phyloP scores from a whole-genome alignment of 2,888 invertebrate genomes.

The Melieria omissa region DNA sequence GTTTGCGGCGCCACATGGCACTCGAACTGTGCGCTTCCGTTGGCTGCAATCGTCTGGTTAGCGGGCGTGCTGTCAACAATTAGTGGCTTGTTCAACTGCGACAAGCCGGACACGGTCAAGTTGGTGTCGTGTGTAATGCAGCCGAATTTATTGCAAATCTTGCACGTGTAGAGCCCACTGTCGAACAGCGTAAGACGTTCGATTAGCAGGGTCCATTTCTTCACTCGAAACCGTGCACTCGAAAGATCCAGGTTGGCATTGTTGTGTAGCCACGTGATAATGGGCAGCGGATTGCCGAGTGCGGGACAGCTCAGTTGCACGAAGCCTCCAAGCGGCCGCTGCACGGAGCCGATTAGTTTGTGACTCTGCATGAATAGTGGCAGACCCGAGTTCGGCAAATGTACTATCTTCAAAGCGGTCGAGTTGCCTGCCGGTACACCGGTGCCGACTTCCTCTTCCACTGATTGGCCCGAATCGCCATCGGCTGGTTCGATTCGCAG shows the following conservation, averaged over 20 bases:
- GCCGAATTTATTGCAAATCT: constrained; percentile 82
- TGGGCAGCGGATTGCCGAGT: constrained; percentile 78
- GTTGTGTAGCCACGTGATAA: constrained; percentile 87
- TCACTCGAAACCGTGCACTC: constrained; percentile 69
- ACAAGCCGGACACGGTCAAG: constrained; percentile 71
- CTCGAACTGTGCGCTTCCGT: constrained; percentile 77
- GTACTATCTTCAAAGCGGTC: constrained; percentile 19
- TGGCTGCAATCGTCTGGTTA: constrained; percentile 80
- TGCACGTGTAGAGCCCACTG: constrained; percentile 88
- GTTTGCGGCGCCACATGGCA: constrained; percentile 86
- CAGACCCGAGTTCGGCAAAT: constrained; percentile 12
- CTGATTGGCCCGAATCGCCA: background rate
- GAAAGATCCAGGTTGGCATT: constrained; percentile 69
- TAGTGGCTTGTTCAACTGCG: constrained; percentile 70
- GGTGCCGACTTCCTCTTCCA: constrained; percentile 5
- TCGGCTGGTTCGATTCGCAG: constrained; percentile 8
- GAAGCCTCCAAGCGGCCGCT: constrained; percentile 82
- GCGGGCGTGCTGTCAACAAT: constrained; percentile 82
- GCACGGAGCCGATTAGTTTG: constrained; percentile 42
- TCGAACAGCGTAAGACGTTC: constrained; percentile 84
- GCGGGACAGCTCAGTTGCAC: constrained; percentile 79
- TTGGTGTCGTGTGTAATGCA: constrained; percentile 78
- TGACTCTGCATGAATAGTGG: constrained; percentile 18
- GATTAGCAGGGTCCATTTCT: constrained; percentile 78
- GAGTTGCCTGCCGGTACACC: background rate